Conservation (phyloP, 1,140 invertebrate genomes). For the Drosophila watanabei region DNA sequence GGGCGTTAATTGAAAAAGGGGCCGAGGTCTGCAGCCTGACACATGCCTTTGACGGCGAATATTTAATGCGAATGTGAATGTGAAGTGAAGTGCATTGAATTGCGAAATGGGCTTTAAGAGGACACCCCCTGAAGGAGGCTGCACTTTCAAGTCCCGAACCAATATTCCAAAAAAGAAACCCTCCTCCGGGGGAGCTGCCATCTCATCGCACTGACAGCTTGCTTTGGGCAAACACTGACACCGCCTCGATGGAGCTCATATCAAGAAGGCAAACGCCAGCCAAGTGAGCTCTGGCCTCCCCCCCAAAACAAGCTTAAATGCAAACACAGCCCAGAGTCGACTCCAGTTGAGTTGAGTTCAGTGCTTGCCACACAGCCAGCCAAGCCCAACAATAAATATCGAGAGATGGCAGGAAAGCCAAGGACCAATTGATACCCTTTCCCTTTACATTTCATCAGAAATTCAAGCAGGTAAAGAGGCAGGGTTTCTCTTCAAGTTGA, state of each 20-base stretch:
- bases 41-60: conserved; percentile 24
- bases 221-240: conserved; percentile 69
- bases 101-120: conserved; percentile 49
- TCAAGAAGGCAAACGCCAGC: conserved; percentile 64
- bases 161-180: not conserved
- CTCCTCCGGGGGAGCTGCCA: not conserved
- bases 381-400: conserved; percentile 31
- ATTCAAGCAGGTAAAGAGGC: not conserved
- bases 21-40: conserved; percentile 1
- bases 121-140: not conserved
- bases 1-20: conserved; percentile 29
- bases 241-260: conserved; percentile 57
- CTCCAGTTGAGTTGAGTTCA: conserved; percentile 15
- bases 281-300: conserved; percentile 33
- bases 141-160: conserved; percentile 5
- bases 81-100: conserved; percentile 36
- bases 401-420: not conserved
- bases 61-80: conserved; percentile 29
- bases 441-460: not conserved
- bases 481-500: not conserved
- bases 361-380: conserved; percentile 11
- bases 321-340: conserved; percentile 48
- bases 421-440: not conserved
- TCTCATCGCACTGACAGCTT: conserved; percentile 54
- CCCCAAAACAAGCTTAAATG: conserved; percentile 40